Conservation (phyloP, 1,140 invertebrate species). For the Zaprionus lachaisei region DNA sequence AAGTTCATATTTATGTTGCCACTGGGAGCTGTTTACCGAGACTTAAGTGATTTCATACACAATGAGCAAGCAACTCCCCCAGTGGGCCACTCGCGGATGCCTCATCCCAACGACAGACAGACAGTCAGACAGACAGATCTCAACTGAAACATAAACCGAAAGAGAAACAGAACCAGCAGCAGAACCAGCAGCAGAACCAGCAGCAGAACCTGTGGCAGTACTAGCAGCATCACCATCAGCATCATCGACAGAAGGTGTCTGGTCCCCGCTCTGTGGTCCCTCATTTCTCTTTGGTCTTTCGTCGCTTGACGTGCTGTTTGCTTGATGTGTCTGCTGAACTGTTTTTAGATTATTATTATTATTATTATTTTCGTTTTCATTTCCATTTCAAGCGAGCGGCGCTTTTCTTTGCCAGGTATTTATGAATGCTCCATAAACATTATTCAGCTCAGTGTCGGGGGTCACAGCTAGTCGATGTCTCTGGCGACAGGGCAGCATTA, state of each 20-base stretch:
- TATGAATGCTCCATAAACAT: constrained; percentile 44
- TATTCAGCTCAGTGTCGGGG: not conserved
- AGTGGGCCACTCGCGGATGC: constrained; percentile 23
- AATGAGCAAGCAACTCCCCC: constrained; percentile 45
- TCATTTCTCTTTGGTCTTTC: constrained; percentile 7
- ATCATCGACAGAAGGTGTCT: constrained; percentile 5
- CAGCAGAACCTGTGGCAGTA: constrained; percentile 1
- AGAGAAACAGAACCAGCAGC: not conserved
- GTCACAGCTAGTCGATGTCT: constrained; percentile 3
- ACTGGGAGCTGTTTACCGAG: constrained; percentile 71
- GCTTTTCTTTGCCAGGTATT: constrained; percentile 39
- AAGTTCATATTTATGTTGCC: constrained; percentile 75
- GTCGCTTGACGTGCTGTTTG: constrained; percentile 32
- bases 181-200: constrained; percentile 8
- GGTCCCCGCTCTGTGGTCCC: not conserved
- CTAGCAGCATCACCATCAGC: constrained; percentile 3
- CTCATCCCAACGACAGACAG: not conserved
- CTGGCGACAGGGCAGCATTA: constrained; percentile 13
- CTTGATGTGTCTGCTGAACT: constrained; percentile 53
- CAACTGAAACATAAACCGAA: not conserved
- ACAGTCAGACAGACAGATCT: not conserved
- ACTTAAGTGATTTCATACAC: constrained; percentile 75
- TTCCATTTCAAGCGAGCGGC: constrained; percentile 26
- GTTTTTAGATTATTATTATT: constrained; percentile 55
- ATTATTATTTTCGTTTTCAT: constrained; percentile 31